phyloP scores from a whole-genome alignment of 2,888 invertebrate genomes.

The Drosophila niveifrons region DNA sequence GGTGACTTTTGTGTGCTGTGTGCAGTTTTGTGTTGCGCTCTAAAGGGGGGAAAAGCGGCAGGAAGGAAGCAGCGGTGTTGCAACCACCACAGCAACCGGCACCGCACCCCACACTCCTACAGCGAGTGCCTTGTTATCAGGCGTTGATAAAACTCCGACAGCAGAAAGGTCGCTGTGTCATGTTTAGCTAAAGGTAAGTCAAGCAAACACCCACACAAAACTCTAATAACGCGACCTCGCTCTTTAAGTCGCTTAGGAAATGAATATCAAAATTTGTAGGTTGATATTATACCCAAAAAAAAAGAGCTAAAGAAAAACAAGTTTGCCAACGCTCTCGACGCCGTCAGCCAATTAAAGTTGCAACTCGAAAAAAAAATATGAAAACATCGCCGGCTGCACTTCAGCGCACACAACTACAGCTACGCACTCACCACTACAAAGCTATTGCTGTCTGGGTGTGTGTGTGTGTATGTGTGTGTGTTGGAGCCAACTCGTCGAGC shows the following conservation, averaged over 20 bases:
- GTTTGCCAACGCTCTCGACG: constrained; percentile 73
- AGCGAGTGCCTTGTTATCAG: constrained; percentile 43
- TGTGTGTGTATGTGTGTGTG: constrained; percentile 29
- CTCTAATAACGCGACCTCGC: constrained; percentile 55
- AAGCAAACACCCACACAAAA: constrained; percentile 30
- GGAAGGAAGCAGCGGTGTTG: constrained; percentile 7
- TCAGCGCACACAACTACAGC: constrained; percentile 49
- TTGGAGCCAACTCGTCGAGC: constrained; percentile 37
- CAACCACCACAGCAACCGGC: constrained; percentile 32
- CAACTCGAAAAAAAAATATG: constrained; percentile 35
- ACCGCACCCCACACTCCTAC: constrained; percentile 16
- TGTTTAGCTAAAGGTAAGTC: constrained; percentile 68
- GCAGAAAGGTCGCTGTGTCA: constrained; percentile 37
- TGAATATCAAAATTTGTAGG: constrained; percentile 41
- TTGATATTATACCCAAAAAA: constrained; percentile 45
- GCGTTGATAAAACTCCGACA: constrained; percentile 43
- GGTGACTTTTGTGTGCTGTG: constrained; percentile 60
- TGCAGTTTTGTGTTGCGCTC: constrained; percentile 12
- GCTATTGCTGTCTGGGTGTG: constrained; percentile 3
- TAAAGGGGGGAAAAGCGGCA: constrained; percentile 17
- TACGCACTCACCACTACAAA: constrained; percentile 38
- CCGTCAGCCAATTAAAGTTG: constrained; percentile 67
- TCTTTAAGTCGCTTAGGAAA: constrained; percentile 56
- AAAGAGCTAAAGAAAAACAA: constrained; percentile 49
- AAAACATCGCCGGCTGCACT: constrained; percentile 42